Conservation (phyloP, 2,797 vertebrate genomes). For the Diglossa cyanea region DNA sequence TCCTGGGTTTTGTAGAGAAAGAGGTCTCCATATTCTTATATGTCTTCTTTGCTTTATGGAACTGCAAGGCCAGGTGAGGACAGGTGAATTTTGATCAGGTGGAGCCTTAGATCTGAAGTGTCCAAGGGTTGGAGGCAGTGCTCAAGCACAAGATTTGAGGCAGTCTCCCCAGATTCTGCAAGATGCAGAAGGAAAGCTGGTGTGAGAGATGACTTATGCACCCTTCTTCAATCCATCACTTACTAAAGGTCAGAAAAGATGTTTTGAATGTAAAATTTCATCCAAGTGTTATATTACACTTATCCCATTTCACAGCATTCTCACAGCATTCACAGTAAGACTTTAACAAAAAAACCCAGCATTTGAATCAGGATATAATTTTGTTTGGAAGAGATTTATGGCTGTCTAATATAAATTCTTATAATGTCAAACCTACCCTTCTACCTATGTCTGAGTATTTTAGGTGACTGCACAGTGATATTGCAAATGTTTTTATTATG, state of each 20-base stretch:
- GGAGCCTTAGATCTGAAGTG: neutral
- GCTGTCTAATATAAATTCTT: neutral
- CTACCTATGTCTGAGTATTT: neutral
- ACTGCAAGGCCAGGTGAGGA: neutral
- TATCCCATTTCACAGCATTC: neutral
- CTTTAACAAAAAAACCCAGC: neutral
- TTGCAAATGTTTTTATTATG: neutral
- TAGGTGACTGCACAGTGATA: neutral
- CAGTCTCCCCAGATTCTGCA: neutral
- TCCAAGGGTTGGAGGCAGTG: neutral
- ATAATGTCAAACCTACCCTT: neutral
- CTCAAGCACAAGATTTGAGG: neutral
- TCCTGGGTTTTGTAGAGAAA: neutral
- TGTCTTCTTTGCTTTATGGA: neutral
- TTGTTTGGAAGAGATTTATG: neutral
- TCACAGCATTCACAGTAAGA: neutral
- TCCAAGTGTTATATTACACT: neutral
- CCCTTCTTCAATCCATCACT: neutral
- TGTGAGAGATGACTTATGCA: neutral
- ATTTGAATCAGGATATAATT: neutral
- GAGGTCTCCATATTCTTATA: neutral
- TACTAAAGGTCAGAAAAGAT: neutral
- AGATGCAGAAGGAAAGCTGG: neutral
- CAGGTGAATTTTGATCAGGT: neutral
- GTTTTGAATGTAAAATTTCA: neutral